A percentile compares a stretch with the other conserved stretches of the same genome.
These are phyloP conservation scores for Verasper variegatus DNA, from an alignment of 2,113 vertebrate species.

Conservation along the genomic window DNA sequence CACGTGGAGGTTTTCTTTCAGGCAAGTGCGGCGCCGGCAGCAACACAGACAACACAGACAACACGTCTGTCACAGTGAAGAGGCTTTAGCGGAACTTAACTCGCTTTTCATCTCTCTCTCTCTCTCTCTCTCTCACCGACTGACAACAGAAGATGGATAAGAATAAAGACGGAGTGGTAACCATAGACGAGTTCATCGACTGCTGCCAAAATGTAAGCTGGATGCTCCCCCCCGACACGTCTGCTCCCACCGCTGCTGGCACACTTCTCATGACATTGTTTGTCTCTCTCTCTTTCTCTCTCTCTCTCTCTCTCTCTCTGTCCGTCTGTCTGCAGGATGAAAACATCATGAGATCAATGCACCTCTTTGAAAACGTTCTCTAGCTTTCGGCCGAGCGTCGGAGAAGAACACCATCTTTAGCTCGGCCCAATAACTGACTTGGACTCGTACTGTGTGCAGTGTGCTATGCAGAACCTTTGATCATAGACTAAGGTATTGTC, in stretches of 20 bases:
- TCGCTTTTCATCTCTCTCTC: not conserved
- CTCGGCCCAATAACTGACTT: conserved; percentile 54
- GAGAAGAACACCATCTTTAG: conserved; percentile 81
- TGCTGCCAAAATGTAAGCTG: conserved; percentile 97
- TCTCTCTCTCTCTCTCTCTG: too few species aligned
- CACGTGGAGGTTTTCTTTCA: conserved; percentile 98
- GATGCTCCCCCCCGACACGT: not conserved
- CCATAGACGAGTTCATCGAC: conserved; percentile 99
- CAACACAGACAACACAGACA: not conserved
- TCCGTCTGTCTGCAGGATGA: conserved; percentile 87
- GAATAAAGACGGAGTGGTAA: conserved; percentile 98
- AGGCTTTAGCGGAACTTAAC: conserved; percentile 1
- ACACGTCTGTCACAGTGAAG: rapidly evolving
- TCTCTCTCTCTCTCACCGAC: not conserved
- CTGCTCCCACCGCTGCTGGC: not conserved
- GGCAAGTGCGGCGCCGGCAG: conserved; percentile 75
- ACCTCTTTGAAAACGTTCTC: conserved; percentile 99
- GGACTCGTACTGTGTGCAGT: conserved; percentile 72
- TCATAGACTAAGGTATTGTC: conserved; percentile 52
- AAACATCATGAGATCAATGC: conserved; percentile 99
- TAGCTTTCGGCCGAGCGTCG: conserved; percentile 79
- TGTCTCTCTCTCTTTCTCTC: conserved; percentile 19
- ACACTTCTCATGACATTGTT: conserved; percentile 20
- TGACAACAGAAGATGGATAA: conserved; percentile 97
- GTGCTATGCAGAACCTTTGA: conserved; percentile 73